These are phyloP conservation scores for Neodiprion fabricii DNA, from an alignment of 1,140 invertebrate genomes.

Conservation along the genomic window DNA sequence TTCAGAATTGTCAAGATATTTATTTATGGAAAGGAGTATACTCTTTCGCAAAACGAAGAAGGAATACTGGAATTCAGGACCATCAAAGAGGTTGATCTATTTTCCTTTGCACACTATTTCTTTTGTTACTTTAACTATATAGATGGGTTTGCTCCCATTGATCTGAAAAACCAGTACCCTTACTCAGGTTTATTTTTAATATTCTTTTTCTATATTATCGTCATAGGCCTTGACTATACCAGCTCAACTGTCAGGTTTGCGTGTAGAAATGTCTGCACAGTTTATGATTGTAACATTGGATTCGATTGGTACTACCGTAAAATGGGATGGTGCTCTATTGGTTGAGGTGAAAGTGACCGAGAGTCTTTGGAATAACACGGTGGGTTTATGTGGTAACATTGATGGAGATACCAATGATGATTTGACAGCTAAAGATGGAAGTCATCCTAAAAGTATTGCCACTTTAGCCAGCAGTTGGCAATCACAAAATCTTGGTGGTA, in stretches of 20 bases:
- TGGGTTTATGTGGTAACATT: slow-evolving; percentile 80
- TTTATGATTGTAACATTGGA: slow-evolving; percentile 73
- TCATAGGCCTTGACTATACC: slow-evolving; percentile 67
- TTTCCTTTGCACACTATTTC: no score
- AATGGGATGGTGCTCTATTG: slow-evolving; percentile 70
- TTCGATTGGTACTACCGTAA: slow-evolving; percentile 72
- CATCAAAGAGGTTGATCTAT: slow-evolving; percentile 17
- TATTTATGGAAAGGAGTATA: slow-evolving; percentile 73
- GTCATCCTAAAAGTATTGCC: slow-evolving; percentile 53
- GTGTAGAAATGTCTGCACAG: slow-evolving; percentile 72
- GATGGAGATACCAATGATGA: slow-evolving; percentile 77
- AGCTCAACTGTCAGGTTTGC: slow-evolving; percentile 69
- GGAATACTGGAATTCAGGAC: slow-evolving; percentile 34
- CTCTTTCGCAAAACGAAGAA: slow-evolving; percentile 49
- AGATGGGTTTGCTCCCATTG: no score
- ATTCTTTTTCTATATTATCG: slow-evolving; percentile 27
- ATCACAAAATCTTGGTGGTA: slow-evolving; percentile 70
- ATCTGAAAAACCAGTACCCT: no score
- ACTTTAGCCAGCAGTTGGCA: slow-evolving; percentile 74
- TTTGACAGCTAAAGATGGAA: slow-evolving; percentile 68
- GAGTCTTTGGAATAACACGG: slow-evolving; percentile 77
- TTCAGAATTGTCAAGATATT: slow-evolving; percentile 69
- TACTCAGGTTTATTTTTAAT: not conserved
- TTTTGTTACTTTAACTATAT: no score
- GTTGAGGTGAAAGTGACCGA: slow-evolving; percentile 71